Evolutionary conservation across 2,113 vertebrate species (phyloP).

Genomic region (Empidonax alnorum): DNA sequence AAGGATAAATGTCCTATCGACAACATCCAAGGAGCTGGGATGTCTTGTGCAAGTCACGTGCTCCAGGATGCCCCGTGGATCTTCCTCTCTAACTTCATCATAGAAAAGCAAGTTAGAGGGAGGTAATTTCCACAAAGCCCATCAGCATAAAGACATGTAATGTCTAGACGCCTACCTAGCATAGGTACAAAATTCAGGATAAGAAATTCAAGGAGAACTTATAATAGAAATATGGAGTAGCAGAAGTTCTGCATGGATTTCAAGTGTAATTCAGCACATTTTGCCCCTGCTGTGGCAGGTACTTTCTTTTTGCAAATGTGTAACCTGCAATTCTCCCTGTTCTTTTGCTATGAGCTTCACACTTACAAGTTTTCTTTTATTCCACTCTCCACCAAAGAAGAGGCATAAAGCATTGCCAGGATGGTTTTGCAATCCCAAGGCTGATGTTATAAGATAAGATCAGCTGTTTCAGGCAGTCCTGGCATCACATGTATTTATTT

Average conservation of each 20-base stretch:
- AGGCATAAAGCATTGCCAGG: neutral
- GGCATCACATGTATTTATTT: neutral
- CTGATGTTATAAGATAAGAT: neutral
- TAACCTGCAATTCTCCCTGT: neutral
- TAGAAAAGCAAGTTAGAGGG: neutral
- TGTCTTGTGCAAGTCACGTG: rapidly evolving
- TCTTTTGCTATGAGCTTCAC: neutral
- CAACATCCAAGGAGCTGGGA: neutral
- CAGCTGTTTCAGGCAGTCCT: conserved; percentile 1
- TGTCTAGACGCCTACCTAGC: conserved; percentile 16
- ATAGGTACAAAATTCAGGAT: neutral
- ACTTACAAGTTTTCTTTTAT: neutral
- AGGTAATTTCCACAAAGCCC: neutral
- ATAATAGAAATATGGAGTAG: conserved; percentile 17
- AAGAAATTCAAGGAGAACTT: conserved; percentile 25
- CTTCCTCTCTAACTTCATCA: neutral
- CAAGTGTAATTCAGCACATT: conserved; percentile 26
- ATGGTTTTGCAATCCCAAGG: neutral
- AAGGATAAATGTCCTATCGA: neutral
- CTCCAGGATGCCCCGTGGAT: neutral
- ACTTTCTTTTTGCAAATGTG: neutral
- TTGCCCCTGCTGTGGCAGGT: conserved; percentile 40
- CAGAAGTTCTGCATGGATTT: conserved; percentile 36
- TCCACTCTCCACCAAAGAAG: neutral
- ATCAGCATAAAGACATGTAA: neutral